A percentile compares a stretch with the other conserved stretches of the same genome.
phyloP scores from a whole-genome alignment of 2,797 vertebrate genomes.

The Otolemur crassicaudatus region DNA sequence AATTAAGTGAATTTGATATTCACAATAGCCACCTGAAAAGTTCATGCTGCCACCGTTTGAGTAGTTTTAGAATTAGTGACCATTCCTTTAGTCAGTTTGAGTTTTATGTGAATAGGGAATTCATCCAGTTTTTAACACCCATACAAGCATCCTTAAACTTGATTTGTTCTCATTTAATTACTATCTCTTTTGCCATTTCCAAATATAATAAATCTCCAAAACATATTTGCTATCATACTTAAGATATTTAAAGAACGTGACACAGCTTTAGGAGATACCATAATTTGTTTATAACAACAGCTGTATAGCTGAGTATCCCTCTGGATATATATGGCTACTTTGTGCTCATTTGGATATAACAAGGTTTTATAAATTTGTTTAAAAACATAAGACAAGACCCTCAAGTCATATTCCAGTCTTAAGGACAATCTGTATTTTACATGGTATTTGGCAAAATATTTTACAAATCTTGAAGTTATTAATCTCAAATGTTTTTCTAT shows the following conservation, averaged over 20 bases:
- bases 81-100: slow-evolving; percentile 5
- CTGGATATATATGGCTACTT: background rate
- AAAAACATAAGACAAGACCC: slow-evolving; percentile 16
- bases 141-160: slow-evolving; percentile 21
- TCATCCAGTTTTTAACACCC: slow-evolving; percentile 48
- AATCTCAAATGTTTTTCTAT: slow-evolving; percentile 41
- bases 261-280: background rate
- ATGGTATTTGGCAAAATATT: slow-evolving; percentile 24
- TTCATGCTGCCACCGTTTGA: background rate
- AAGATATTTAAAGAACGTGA: slow-evolving; percentile 28
- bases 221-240: slow-evolving; percentile 1
- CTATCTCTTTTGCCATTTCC: slow-evolving; percentile 2
- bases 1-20: too few species aligned
- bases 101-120: background rate
- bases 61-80: slow-evolving; percentile 50
- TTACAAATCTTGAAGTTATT: slow-evolving; percentile 42
- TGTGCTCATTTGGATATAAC: background rate
- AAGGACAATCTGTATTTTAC: background rate
- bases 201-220: slow-evolving; percentile 35
- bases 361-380: slow-evolving; percentile 34
- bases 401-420: background rate
- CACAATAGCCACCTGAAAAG: background rate
- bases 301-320: background rate
- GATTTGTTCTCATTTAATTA: slow-evolving; percentile 56
- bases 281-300: slow-evolving; percentile 28